Conservation (phyloP, 2,797 vertebrate genomes). For the Cirrhinus molitorella region DNA sequence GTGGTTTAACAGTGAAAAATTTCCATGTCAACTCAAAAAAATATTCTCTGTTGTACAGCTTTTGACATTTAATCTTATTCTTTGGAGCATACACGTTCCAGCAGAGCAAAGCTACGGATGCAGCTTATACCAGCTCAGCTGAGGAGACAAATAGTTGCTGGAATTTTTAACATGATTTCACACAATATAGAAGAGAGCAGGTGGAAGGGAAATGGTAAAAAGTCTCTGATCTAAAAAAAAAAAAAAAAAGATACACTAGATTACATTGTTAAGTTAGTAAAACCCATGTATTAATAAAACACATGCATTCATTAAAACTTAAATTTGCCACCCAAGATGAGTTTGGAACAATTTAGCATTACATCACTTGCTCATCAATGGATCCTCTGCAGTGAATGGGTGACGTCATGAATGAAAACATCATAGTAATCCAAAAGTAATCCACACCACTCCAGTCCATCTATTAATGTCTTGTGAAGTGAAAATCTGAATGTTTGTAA, state of each 20-base stretch:
- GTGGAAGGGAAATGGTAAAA: too few species aligned
- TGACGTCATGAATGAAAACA: too few species aligned
- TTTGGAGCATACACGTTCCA: slow-evolving; percentile 38
- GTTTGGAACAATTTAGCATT: too few species aligned
- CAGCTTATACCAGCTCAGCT: slow-evolving; percentile 30
- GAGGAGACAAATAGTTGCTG: slow-evolving; percentile 9
- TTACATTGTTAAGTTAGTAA: background rate
- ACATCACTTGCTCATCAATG: too few species aligned
- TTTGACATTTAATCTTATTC: slow-evolving; percentile 47
- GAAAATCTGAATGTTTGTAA: too few species aligned
- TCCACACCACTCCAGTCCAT: too few species aligned
- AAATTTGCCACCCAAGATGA: too few species aligned
- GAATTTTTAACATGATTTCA: slow-evolving; percentile 25
- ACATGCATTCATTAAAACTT: background rate
- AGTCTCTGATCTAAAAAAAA: background rate
- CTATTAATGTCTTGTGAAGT: too few species aligned
- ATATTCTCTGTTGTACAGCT: slow-evolving; percentile 14
- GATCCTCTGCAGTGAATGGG: too few species aligned
- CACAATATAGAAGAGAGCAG: background rate
- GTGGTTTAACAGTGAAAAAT: background rate
- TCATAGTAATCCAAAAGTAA: too few species aligned
- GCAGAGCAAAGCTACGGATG: slow-evolving; percentile 18
- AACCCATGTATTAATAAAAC: background rate
- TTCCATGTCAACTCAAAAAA: background rate
- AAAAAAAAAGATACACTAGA: background rate